Conservation (phyloP, 2,113 vertebrate species). For the Monopterus albus region DNA sequence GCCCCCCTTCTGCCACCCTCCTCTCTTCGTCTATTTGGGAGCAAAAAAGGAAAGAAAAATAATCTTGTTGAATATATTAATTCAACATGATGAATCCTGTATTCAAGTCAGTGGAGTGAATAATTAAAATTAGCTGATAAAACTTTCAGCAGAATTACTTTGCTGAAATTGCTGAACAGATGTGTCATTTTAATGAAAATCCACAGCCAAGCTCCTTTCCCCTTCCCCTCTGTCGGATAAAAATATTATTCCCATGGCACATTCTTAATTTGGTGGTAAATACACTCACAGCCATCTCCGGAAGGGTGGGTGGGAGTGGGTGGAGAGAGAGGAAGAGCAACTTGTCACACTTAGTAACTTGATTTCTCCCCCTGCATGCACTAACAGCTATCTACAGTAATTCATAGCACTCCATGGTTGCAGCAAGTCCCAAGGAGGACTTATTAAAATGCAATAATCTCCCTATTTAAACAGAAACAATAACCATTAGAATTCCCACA, state of each 20-base stretch:
- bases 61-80: conserved; percentile 99
- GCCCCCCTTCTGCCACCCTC: conserved; percentile 76
- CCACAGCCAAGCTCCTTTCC: conserved; percentile 96
- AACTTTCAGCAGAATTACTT: conserved; percentile 99
- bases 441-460: conserved; percentile 99
- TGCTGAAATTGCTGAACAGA: conserved; percentile 99
- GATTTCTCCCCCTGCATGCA: conserved; percentile 97
- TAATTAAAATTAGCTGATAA: conserved; percentile 99
- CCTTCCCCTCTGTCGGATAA: conserved; percentile 92
- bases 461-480: conserved; percentile 99
- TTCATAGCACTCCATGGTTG: conserved; percentile 98
- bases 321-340: conserved; percentile 87
- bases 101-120: conserved; percentile 99
- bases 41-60: conserved; percentile 77
- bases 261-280: conserved; percentile 99
- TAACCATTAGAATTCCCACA: conserved; percentile 99
- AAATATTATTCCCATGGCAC: conserved; percentile 99
- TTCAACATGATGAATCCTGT: conserved; percentile 99
- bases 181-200: conserved; percentile 99
- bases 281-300: conserved; percentile 96
- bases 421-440: conserved; percentile 97
- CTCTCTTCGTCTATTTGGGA: conserved; percentile 66
- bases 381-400: conserved; percentile 98
- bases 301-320: conserved; percentile 83
- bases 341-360: conserved; percentile 99